Evolutionary conservation across 1,140 invertebrate genomes (phyloP).

Genomic region (Tetranychus cinnabarinus): DNA sequence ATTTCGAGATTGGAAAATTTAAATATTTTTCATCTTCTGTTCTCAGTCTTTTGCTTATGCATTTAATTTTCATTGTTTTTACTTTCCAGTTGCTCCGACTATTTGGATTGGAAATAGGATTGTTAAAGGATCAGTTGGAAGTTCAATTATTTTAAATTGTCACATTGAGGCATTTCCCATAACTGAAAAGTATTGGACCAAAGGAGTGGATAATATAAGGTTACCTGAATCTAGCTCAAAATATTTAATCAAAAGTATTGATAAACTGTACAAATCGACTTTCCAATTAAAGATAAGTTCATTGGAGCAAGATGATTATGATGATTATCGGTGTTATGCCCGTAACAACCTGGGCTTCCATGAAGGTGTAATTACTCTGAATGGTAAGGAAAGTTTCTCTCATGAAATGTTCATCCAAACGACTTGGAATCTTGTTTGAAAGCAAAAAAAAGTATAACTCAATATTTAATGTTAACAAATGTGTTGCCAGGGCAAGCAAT

Average conservation of each 20-base stretch:
- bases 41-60: too few species aligned
- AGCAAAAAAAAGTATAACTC: too few species aligned
- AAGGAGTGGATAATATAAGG: slow-evolving; percentile 12
- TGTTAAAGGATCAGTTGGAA: slow-evolving; percentile 45
- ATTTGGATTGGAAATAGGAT: slow-evolving; percentile 70
- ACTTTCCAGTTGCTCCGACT: slow-evolving; percentile 49
- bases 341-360: slow-evolving; percentile 50
- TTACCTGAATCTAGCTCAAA: background rate
- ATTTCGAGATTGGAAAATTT: too few species aligned
- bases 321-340: slow-evolving; percentile 60
- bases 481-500: too few species aligned
- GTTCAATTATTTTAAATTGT: slow-evolving; percentile 63
- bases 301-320: slow-evolving; percentile 62
- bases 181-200: slow-evolving; percentile 66
- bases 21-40: too few species aligned
- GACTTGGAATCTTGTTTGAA: too few species aligned
- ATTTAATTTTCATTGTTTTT: background rate
- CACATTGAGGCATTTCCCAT: slow-evolving; percentile 65
- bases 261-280: background rate
- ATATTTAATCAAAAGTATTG: background rate
- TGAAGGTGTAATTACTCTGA: background rate
- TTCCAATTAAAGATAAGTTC: background rate
- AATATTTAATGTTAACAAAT: too few species aligned
- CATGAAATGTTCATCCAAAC: too few species aligned
- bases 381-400: too few species aligned